phyloP scores from a whole-genome alignment of 1,140 invertebrate genomes.

The Drosophila busckii region DNA sequence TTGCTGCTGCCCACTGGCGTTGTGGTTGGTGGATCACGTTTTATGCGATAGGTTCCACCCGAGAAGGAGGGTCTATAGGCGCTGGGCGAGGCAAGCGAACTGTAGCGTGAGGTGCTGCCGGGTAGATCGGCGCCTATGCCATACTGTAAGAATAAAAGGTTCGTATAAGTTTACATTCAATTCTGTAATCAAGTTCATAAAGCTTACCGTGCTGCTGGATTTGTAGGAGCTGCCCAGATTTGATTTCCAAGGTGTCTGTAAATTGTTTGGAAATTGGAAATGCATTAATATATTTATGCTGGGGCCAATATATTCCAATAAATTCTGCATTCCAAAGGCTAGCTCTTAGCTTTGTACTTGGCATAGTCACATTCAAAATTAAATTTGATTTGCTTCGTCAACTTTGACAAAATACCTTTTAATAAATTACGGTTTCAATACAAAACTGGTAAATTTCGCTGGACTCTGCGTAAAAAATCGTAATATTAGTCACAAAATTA shows the following conservation, averaged over 20 bases:
- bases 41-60: conserved; percentile 71
- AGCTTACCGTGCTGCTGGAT: conserved; percentile 47
- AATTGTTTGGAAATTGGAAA: background rate
- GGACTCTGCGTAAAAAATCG: background rate
- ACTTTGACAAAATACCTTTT: no score
- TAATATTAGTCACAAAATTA: no score
- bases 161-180: background rate
- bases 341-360: no score
- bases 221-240: conserved; percentile 64
- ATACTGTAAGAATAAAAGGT: conserved; percentile 40
- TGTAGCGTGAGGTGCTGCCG: conserved; percentile 53
- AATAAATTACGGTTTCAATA: no score
- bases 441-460: background rate
- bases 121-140: conserved; percentile 48
- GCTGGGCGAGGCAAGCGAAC: conserved; percentile 60
- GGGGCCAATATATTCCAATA: no score
- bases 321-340: no score
- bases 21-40: conserved; percentile 50
- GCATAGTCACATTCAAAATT: no score
- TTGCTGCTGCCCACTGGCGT: conserved; percentile 16
- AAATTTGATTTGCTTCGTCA: no score
- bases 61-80: conserved; percentile 75
- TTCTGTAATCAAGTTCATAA: background rate
- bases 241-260: conserved; percentile 70
- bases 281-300: background rate